phyloP scores from a whole-genome alignment of 92 coral and sea anemone species.

The Paragorgia papillata region DNA sequence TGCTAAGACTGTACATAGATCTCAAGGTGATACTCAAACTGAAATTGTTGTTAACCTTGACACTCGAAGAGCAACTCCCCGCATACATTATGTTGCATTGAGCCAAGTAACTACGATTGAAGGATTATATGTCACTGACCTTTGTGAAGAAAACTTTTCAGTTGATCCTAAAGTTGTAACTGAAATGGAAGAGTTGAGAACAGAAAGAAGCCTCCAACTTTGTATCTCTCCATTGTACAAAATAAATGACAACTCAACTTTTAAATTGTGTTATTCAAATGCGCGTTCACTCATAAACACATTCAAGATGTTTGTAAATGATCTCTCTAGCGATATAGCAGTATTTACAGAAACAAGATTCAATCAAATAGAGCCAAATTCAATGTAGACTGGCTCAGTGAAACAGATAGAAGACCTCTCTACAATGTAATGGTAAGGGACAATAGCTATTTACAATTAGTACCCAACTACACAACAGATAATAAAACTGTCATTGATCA shows the following conservation, averaged over 20 bases:
- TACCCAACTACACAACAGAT: too few relatives aligned
- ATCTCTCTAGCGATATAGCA: too few relatives aligned
- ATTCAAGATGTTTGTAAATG: too few relatives aligned
- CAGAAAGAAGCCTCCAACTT: conserved; percentile 1
- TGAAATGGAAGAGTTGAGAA: conserved; percentile 20
- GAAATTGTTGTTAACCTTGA: neutral
- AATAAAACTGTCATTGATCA: too few relatives aligned
- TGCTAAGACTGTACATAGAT: conserved; percentile 43
- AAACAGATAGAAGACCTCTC: too few relatives aligned
- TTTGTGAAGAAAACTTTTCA: conserved; percentile 22
- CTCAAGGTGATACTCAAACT: conserved; percentile 36
- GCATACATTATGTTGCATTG: conserved; percentile 6
- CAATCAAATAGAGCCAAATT: too few relatives aligned
- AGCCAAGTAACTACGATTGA: conserved; percentile 23
- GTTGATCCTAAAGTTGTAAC: conserved; percentile 1
- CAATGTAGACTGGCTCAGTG: too few relatives aligned
- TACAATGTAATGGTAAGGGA: too few relatives aligned
- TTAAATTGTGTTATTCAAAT: conserved; percentile 39
- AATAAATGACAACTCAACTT: conserved; percentile 21
- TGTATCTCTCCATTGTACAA: neutral
- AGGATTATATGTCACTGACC: conserved; percentile 10
- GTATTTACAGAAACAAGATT: too few relatives aligned
- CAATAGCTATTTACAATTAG: too few relatives aligned
- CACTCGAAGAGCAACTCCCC: conserved; percentile 13
- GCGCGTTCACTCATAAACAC: too few relatives aligned